A percentile compares a stretch with the other conserved stretches of the same genome.
Conservation (phyloP, 2,888 invertebrate genomes). For the Busseola fusca region DNA sequence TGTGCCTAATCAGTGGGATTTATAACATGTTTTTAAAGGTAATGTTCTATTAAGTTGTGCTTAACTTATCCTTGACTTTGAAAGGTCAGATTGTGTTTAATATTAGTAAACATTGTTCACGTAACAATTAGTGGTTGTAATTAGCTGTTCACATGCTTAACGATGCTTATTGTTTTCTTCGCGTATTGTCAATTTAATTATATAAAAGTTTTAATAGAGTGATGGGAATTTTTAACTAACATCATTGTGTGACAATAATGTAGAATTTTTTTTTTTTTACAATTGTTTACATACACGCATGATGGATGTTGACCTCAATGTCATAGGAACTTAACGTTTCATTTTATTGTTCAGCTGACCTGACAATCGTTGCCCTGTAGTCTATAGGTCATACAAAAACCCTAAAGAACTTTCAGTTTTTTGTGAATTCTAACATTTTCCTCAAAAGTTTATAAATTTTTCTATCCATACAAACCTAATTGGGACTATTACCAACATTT, state of each 20-base stretch:
- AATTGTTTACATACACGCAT: slow-evolving; percentile 23
- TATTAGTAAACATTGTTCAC: slow-evolving; percentile 71
- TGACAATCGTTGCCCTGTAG: neutral
- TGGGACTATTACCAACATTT: neutral
- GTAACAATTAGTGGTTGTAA: slow-evolving; percentile 68
- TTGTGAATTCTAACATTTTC: neutral
- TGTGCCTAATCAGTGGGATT: slow-evolving; percentile 61
- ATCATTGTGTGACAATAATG: slow-evolving; percentile 36
- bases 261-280: slow-evolving; percentile 4
- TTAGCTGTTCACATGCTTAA: slow-evolving; percentile 65
- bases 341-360: neutral
- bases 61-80: slow-evolving; percentile 69
- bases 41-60: slow-evolving; percentile 59
- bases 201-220: slow-evolving; percentile 55
- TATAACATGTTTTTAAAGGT: slow-evolving; percentile 76
- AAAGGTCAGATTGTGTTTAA: slow-evolving; percentile 56
- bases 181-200: slow-evolving; percentile 62
- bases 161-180: slow-evolving; percentile 64
- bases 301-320: slow-evolving; percentile 18
- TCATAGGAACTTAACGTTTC: neutral
- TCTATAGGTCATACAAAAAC: neutral
- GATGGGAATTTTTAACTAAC: slow-evolving; percentile 51
- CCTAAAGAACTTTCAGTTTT: neutral
- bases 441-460: neutral
- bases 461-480: neutral